phyloP scores from a whole-genome alignment of 2,888 invertebrate species.

The Drosophila cognata region DNA sequence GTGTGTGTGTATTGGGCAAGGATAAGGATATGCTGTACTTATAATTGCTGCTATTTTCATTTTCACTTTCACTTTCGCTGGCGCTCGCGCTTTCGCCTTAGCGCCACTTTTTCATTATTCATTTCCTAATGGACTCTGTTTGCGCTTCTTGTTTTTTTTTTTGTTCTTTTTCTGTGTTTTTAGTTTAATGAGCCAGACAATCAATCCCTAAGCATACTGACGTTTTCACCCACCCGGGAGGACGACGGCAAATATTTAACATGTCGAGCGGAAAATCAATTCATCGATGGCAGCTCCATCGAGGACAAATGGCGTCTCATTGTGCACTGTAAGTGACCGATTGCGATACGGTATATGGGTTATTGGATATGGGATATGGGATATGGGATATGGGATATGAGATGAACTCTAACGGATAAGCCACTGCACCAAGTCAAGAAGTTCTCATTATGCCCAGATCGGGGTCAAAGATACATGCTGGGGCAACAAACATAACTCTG shows the following conservation, averaged over 20 bases:
- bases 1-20: neutral
- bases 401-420: neutral
- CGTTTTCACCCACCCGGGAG: conserved; percentile 92
- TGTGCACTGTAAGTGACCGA: conserved; percentile 92
- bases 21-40: conserved; percentile 44
- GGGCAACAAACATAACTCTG: neutral
- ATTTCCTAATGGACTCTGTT: conserved; percentile 80
- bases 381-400: neutral
- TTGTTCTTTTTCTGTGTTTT: conserved; percentile 41
- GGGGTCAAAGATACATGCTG: conserved; percentile 16
- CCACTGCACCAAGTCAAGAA: neutral
- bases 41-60: conserved; percentile 72
- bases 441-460: conserved; percentile 54
- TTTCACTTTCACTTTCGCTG: conserved; percentile 54
- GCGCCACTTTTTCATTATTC: conserved; percentile 71
- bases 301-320: conserved; percentile 95
- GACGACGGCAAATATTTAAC: conserved; percentile 96
- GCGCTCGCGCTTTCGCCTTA: conserved; percentile 23
- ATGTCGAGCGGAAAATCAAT: conserved; percentile 94
- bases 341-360: neutral
- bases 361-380: neutral
- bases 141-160: conserved; percentile 49
- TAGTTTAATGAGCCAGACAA: conserved; percentile 93
- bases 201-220: conserved; percentile 93
- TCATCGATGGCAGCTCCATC: conserved; percentile 91